These are phyloP conservation scores for Morone chrysops DNA, from an alignment of 2,113 vertebrate species.

Conservation along the genomic window DNA sequence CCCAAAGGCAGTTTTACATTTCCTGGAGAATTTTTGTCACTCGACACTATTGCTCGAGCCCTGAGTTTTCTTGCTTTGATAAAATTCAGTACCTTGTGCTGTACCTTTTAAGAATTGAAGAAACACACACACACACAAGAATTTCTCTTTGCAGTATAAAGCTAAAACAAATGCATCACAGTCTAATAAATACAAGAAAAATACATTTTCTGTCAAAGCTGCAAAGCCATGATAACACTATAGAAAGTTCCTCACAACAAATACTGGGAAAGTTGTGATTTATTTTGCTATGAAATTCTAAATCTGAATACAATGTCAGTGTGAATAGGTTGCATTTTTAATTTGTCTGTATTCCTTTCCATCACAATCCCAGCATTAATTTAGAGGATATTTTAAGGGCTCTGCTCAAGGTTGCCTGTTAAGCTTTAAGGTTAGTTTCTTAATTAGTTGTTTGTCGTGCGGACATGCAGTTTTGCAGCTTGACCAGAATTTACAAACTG, in stretches of 20 bases:
- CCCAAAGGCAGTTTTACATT: constrained; percentile 48
- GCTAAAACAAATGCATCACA: constrained; percentile 56
- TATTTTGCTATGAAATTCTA: not conserved
- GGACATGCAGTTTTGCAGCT: constrained; percentile 16
- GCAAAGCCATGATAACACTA: constrained; percentile 43
- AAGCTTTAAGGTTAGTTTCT: constrained; percentile 8
- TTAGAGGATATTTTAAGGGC: constrained; percentile 1
- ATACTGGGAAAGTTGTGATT: not conserved
- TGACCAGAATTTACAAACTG: constrained; percentile 41
- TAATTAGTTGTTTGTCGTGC: constrained; percentile 33
- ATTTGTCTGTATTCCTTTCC: not conserved
- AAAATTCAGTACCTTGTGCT: constrained; percentile 41
- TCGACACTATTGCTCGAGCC: constrained; percentile 39
- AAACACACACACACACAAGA: constrained; percentile 5
- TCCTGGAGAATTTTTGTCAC: constrained; percentile 47
- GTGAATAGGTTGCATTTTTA: not conserved
- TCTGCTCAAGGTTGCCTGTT: not conserved
- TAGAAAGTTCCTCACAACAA: constrained; percentile 13
- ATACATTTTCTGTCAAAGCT: constrained; percentile 42
- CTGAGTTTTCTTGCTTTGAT: constrained; percentile 50
- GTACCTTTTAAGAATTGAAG: constrained; percentile 17
- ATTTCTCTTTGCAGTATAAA: constrained; percentile 22
- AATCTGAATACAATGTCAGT: constrained; percentile 3
- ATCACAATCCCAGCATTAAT: not conserved
- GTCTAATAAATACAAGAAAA: constrained; percentile 55